These are phyloP conservation scores for Allygus modestus DNA, from an alignment of 2,888 invertebrate genomes.

Conservation along the genomic window DNA sequence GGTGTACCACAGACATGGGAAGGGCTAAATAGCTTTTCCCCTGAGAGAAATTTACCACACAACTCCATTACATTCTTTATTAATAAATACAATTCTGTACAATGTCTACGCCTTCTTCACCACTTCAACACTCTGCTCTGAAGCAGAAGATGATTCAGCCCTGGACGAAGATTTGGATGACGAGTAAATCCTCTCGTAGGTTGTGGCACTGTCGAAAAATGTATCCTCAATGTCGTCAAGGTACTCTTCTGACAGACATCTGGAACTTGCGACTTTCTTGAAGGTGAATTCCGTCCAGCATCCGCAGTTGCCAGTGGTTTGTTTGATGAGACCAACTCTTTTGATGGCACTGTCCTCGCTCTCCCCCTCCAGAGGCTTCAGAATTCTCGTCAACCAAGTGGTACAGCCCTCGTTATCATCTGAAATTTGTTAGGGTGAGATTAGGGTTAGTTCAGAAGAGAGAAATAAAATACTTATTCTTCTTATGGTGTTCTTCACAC, in stretches of 20 bases:
- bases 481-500: too few species aligned
- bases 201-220: constrained; percentile 9
- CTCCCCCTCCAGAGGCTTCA: constrained; percentile 2
- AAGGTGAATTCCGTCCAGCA: constrained; percentile 38
- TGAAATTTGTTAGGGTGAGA: too few species aligned
- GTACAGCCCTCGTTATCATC: constrained; percentile 1
- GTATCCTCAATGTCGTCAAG: constrained; percentile 8
- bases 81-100: background rate
- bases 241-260: background rate
- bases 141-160: background rate
- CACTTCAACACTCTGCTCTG: background rate
- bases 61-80: too few species aligned
- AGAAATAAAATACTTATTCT: too few species aligned
- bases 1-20: too few species aligned
- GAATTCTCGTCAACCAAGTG: background rate
- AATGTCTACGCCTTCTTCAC: background rate
- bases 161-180: background rate
- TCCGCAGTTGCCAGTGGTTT: background rate
- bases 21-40: too few species aligned
- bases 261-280: constrained; percentile 3
- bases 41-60: too few species aligned
- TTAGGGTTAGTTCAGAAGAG: too few species aligned
- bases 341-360: constrained; percentile 15
- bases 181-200: constrained; percentile 17
- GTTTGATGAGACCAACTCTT: constrained; percentile 22